Percentiles rank a stretch among this genome's conserved stretches.
These are phyloP conservation scores for Drosophila gunungcola DNA, from an alignment of 1,140 invertebrate species.

Conservation along the genomic window DNA sequence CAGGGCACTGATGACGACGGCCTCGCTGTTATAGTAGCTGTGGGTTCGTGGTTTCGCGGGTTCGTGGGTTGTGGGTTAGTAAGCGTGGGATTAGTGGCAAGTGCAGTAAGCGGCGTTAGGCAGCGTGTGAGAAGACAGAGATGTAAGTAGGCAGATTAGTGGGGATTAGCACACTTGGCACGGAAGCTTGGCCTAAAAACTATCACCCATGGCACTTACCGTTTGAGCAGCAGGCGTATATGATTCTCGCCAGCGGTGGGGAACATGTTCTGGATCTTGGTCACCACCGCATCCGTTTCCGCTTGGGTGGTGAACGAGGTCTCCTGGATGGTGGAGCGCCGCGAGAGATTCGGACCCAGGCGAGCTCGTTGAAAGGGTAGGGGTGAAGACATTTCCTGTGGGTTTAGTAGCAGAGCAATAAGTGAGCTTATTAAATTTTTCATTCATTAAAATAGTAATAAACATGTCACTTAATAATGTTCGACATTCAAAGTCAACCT, in stretches of 20 bases:
- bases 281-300: slow-evolving; percentile 90
- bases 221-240: slow-evolving; percentile 93
- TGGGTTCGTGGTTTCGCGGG: slow-evolving; percentile 31
- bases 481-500: no score
- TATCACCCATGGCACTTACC: slow-evolving; percentile 87
- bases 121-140: slow-evolving; percentile 69
- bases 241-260: slow-evolving; percentile 95
- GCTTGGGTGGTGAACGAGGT: slow-evolving; percentile 87
- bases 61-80: slow-evolving; percentile 58
- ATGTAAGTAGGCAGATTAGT: slow-evolving; percentile 61
- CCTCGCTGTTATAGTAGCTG: slow-evolving; percentile 96
- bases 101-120: slow-evolving; percentile 62
- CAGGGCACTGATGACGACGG: slow-evolving; percentile 95
- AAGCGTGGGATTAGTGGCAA: slow-evolving; percentile 39
- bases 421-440: background rate
- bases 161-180: slow-evolving; percentile 29
- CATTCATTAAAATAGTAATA: background rate
- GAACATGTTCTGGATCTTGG: slow-evolving; percentile 95
- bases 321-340: slow-evolving; percentile 88
- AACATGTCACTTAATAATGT: no score
- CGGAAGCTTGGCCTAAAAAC: background rate
- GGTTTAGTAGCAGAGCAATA: background rate
- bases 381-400: slow-evolving; percentile 81
- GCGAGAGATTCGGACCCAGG: slow-evolving; percentile 84
- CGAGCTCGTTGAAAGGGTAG: slow-evolving; percentile 85